These are phyloP conservation scores for Mesoclemmys tuberculata DNA, from an alignment of 2,113 vertebrate genomes.

Conservation along the genomic window DNA sequence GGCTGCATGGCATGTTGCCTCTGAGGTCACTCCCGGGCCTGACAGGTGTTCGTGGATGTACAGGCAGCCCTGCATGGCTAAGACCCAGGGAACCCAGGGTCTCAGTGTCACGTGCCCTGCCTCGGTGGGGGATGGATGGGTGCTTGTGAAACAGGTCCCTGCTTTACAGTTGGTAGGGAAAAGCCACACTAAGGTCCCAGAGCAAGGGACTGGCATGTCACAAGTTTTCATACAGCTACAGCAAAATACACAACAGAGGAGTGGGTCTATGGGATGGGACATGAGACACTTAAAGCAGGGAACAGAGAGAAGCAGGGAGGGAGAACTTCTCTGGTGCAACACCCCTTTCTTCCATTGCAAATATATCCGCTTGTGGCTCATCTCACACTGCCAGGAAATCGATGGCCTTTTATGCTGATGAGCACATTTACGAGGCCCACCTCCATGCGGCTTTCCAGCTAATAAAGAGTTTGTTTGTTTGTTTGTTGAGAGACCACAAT, in stretches of 20 bases:
- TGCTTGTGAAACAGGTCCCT: not conserved
- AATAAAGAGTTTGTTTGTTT: slow-evolving; percentile 64
- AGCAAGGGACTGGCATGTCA: not conserved
- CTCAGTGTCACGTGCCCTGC: not conserved
- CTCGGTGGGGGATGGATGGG: no score
- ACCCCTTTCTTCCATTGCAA: not conserved
- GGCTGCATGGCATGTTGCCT: not conserved
- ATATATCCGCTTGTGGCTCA: accelerated
- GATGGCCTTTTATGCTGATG: no score
- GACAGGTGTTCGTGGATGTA: not conserved
- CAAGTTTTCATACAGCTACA: not conserved
- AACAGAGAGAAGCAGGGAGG: not conserved
- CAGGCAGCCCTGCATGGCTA: not conserved
- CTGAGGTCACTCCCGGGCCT: not conserved
- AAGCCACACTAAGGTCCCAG: not conserved
- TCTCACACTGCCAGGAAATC: not conserved
- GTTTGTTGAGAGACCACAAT: slow-evolving; percentile 1
- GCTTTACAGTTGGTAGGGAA: not conserved
- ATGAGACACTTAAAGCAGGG: not conserved
- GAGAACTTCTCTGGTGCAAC: not conserved
- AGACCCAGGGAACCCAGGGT: not conserved
- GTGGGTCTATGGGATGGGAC: not conserved
- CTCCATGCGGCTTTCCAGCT: slow-evolving; percentile 25
- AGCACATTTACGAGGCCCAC: not conserved
- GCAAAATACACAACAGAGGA: not conserved